Evolutionary conservation across 2,113 vertebrate genomes (phyloP).

Genomic region (Chaetorhynchus papuensis): DNA sequence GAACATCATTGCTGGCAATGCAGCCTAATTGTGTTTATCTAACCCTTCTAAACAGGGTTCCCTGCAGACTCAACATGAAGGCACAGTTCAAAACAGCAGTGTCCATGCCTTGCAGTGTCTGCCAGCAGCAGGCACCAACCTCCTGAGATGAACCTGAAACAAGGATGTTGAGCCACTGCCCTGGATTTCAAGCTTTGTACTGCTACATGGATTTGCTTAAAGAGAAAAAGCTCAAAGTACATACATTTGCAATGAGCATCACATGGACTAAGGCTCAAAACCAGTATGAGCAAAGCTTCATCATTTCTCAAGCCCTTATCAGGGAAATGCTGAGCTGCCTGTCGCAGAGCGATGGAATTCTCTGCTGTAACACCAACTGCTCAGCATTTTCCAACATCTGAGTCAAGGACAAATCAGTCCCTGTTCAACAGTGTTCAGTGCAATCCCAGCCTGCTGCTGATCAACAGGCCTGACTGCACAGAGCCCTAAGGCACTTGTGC

Average conservation of each 20-base stretch:
- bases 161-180: neutral
- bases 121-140: neutral
- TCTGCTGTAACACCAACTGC: neutral
- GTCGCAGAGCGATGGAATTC: neutral
- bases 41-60: neutral
- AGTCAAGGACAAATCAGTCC: neutral
- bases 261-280: neutral
- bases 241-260: neutral
- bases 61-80: neutral
- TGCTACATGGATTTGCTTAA: neutral
- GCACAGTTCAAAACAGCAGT: neutral
- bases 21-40: conserved; percentile 19
- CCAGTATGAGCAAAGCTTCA: neutral
- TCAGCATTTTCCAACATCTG: neutral
- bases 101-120: neutral
- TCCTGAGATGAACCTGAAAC: neutral
- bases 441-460: neutral
- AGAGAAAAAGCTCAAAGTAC: neutral
- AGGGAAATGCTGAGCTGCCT: neutral
- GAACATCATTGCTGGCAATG: conserved; percentile 17
- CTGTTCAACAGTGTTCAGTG: neutral
- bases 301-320: neutral
- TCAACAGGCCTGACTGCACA: neutral
- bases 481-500: neutral
- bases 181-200: neutral